Conservation (phyloP, 1,140 invertebrate species). For the Mamestra configurata region DNA sequence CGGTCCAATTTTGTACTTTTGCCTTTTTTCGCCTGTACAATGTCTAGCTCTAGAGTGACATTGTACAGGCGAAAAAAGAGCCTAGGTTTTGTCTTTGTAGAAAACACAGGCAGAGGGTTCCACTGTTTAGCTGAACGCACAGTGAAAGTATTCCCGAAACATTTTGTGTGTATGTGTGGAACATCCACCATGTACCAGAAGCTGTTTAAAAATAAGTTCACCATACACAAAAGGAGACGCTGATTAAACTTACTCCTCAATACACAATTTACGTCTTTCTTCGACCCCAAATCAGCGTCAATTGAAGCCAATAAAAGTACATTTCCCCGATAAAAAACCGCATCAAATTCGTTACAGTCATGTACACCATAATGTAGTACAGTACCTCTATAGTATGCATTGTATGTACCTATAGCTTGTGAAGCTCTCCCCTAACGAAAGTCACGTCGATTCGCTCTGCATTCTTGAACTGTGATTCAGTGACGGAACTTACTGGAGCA, state of each 20-base stretch:
- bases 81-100: too few relatives aligned
- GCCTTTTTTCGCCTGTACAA: too few relatives aligned
- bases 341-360: constrained; percentile 5
- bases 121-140: too few relatives aligned
- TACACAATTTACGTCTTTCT: not conserved
- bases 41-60: too few relatives aligned
- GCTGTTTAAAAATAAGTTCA: not conserved
- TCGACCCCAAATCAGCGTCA: constrained; percentile 11
- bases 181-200: too few relatives aligned
- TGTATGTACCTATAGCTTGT: not conserved
- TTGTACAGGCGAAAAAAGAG: too few relatives aligned
- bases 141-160: too few relatives aligned
- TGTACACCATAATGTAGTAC: not conserved
- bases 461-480: constrained; percentile 35
- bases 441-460: constrained; percentile 18
- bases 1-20: too few relatives aligned
- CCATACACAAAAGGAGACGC: not conserved
- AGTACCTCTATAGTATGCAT: not conserved
- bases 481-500: not conserved
- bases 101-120: too few relatives aligned
- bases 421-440: constrained; percentile 4
- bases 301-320: constrained; percentile 1
- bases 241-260: not conserved
- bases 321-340: constrained; percentile 4
- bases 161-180: too few relatives aligned